These are phyloP conservation scores for Larimichthys crocea DNA, from an alignment of 2,113 vertebrate genomes.

Conservation along the genomic window DNA sequence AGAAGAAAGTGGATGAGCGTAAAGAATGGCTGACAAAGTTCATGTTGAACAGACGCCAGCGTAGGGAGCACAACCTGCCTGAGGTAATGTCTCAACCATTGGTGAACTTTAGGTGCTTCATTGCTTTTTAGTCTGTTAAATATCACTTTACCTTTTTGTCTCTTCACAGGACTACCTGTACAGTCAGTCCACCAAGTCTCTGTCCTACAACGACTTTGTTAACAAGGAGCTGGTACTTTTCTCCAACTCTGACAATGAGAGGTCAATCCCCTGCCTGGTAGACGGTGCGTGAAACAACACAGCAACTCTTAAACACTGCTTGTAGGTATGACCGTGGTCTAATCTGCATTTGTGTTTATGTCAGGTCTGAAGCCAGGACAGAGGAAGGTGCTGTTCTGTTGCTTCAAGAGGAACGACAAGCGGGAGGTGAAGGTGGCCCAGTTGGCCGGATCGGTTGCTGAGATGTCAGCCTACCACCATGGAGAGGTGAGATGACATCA, in stretches of 20 bases:
- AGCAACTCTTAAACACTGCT: neutral
- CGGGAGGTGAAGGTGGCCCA: slow-evolving; percentile 98
- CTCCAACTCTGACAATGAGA: slow-evolving; percentile 98
- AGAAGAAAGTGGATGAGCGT: slow-evolving; percentile 95
- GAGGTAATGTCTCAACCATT: slow-evolving; percentile 83
- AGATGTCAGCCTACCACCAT: slow-evolving; percentile 99
- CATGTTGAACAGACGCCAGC: slow-evolving; percentile 93
- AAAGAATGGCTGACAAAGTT: slow-evolving; percentile 98
- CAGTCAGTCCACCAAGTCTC: slow-evolving; percentile 86
- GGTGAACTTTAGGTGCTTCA: rapidly evolving
- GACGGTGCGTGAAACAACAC: slow-evolving; percentile 86
- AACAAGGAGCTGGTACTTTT: slow-evolving; percentile 98
- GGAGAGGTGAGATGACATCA: slow-evolving; percentile 90
- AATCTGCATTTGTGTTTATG: slow-evolving; percentile 15
- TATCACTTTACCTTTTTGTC: slow-evolving; percentile 4
- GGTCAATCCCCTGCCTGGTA: slow-evolving; percentile 96
- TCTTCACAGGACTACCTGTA: slow-evolving; percentile 92
- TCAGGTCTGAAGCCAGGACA: slow-evolving; percentile 97
- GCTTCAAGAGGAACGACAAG: slow-evolving; percentile 97
- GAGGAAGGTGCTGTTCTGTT: slow-evolving; percentile 96
- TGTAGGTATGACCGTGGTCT: neutral
- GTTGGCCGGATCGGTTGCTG: slow-evolving; percentile 96
- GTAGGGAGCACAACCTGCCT: slow-evolving; percentile 92
- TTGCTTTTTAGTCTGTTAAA: neutral
- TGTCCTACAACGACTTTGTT: slow-evolving; percentile 96